Base-by-base conservation (phyloP, 2,888 invertebrate species). In the Agonopterix subpropinquella region DNA sequence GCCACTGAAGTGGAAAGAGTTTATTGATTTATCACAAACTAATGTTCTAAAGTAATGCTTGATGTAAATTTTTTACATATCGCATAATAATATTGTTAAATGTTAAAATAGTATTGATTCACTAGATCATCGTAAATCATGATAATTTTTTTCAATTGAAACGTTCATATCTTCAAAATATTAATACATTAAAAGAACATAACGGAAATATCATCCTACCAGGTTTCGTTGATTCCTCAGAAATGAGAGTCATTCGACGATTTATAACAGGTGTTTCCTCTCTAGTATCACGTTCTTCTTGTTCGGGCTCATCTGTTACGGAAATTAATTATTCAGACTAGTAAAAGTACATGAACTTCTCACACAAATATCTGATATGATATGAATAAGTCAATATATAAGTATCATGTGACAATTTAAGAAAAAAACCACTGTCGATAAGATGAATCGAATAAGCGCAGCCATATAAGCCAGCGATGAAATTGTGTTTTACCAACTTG, bases 191-290 rank as follows among this genome's bases (percentile, higher is more conserved):
- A 10, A n/a, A n/a, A n/a, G 2, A n/a, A 37, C n/a, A n/a, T 37
- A 37, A 10, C 39, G 10, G 4, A 50, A 49, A 54, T 50, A 18
- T 57, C 42, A 11, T 55, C 71, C 61, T 73, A 70, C 75, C 71
- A 61, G 65, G 53, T 37, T 51, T 52, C 9, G 64, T 48, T 42
- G 64, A 55, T 60, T 80, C 80, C 62, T 81, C 77, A 8, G 77
- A 59, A 58, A 85, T 66, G 37, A 87, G 73, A 41, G 87, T 87
- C 86, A 88, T 84, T 53, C 89, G 77, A 49, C 87, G 74, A 57
- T 80, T 80, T n/a, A 69, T 56, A 46, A 76, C 52, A 36, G 85
- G 77, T 5, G 81, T 76, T 52, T 77, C 81, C 62, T 82, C 82
- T 61, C 73, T 73, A 65, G 49, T 59, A 52, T 48, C 57, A 28